Base-by-base conservation (phyloP, 2,888 invertebrate species). In the Globia sparganii region DNA sequence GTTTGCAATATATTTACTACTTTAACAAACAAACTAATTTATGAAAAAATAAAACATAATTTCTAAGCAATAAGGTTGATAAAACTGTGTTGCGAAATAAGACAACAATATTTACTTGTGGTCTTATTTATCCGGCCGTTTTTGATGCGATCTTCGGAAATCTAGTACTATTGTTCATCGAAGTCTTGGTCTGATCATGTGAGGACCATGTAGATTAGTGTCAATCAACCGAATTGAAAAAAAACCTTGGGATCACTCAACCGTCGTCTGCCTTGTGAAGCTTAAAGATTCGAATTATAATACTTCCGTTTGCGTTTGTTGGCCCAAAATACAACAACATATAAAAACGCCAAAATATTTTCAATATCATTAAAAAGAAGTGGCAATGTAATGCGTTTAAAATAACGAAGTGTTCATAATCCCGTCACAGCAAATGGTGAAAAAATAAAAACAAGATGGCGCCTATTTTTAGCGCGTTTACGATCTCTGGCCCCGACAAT, bases 401-500 rank as follows among this genome's bases (percentile, higher is more conserved):
- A 78, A 67, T 66, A 72, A 72, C 59, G 13, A 64, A 72, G 25
- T 61, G 28, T 37, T 34, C 37, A 34, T 75, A 46, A 70, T 40
- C 13, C 21, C 9, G 28, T 61, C 59, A 15, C 9, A 31, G 49
- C 25, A 40, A 77, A 80, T 78, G 64, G 77, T 74, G 56, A 46
- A 31, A 64, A 28, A 75, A 59, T 40, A 88, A 90, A 70, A 92
- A 89, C 91, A 92, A 93, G 77, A 94, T 92, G 91, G 90, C 83
- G 69, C 81, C 83, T 91, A 91, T 89, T 87, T 91, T 91, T 91
- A 92, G 87, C 77, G 73, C 77, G 78, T 75, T 86, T 80, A 78
- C 74, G 64, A 59, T 71, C 67, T 72, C 74, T 37, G 53, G 49
- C 83, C 75, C 81, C 88, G 80, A n/a, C 85, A 87, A 76, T 86